Percentiles rank a stretch among this genome's conserved stretches.
Evolutionary conservation across 2,888 invertebrate species (phyloP).

Genomic region (Muschampia plurimacula): DNA sequence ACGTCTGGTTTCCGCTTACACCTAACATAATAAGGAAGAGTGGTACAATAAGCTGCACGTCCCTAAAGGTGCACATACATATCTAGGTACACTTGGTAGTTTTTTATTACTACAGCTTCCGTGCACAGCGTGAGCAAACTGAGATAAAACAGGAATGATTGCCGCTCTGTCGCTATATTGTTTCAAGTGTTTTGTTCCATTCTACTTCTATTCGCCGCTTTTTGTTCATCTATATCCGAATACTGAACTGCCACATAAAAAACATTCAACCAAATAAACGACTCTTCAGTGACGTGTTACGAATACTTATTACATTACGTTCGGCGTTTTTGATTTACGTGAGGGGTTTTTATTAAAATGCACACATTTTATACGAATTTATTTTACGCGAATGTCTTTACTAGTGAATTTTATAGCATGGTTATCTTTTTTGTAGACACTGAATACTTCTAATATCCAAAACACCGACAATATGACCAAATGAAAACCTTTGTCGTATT

Average conservation of each 20-base stretch:
- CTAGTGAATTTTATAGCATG: not conserved
- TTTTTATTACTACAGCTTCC: conserved; percentile 82
- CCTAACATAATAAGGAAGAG: conserved; percentile 26
- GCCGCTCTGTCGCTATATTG: conserved; percentile 81
- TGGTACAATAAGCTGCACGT: conserved; percentile 34
- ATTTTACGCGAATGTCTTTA: conserved; percentile 20
- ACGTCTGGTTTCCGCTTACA: conserved; percentile 26
- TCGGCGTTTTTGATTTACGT: conserved; percentile 33
- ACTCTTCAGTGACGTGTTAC: conserved; percentile 35
- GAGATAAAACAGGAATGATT: conserved; percentile 84
- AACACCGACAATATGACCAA: not conserved
- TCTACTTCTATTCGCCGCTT: conserved; percentile 66
- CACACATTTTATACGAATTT: conserved; percentile 21
- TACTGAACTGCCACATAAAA: conserved; percentile 61
- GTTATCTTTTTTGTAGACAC: not conserved
- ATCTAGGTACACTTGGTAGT: conserved; percentile 63
- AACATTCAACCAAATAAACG: conserved; percentile 42
- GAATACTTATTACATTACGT: conserved; percentile 40
- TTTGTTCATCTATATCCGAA: conserved; percentile 70
- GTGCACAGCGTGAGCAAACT: conserved; percentile 79
- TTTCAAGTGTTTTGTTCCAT: conserved; percentile 80
- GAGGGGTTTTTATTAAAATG: conserved; percentile 27
- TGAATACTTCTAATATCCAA: not conserved
- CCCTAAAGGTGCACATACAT: conserved; percentile 44
- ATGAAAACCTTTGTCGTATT: not conserved